Conservation (phyloP, 2,797 vertebrate species). For the Aselliscus stoliczkanus region DNA sequence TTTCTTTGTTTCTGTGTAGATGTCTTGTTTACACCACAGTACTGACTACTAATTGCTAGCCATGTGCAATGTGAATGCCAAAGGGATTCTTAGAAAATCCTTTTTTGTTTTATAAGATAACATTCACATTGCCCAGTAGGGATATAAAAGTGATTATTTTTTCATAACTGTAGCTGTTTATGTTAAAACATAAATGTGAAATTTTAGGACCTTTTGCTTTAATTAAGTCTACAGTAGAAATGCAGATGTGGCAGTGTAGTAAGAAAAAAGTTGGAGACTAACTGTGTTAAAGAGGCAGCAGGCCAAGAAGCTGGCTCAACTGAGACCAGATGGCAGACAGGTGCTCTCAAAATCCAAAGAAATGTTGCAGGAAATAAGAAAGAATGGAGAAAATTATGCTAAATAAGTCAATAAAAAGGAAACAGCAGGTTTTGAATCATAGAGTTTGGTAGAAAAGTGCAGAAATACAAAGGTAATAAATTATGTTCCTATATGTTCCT, state of each 20-base stretch:
- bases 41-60: neutral
- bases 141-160: neutral
- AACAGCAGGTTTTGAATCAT: neutral
- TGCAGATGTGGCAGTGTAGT: neutral
- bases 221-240: neutral
- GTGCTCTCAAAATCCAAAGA: neutral
- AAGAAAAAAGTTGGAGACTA: neutral
- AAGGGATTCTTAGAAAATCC: neutral
- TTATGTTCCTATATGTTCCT: neutral
- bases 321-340: neutral
- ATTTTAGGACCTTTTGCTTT: neutral
- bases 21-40: neutral
- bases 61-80: neutral
- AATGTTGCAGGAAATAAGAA: neutral
- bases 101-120: neutral
- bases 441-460: neutral
- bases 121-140: neutral
- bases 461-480: neutral
- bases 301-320: neutral
- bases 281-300: neutral
- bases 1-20: neutral
- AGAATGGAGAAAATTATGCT: neutral
- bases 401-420: neutral
- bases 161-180: neutral
- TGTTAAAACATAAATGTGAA: neutral